Base-by-base conservation (phyloP, 1,140 invertebrate species). In the Anoplolepis gracilipes region DNA sequence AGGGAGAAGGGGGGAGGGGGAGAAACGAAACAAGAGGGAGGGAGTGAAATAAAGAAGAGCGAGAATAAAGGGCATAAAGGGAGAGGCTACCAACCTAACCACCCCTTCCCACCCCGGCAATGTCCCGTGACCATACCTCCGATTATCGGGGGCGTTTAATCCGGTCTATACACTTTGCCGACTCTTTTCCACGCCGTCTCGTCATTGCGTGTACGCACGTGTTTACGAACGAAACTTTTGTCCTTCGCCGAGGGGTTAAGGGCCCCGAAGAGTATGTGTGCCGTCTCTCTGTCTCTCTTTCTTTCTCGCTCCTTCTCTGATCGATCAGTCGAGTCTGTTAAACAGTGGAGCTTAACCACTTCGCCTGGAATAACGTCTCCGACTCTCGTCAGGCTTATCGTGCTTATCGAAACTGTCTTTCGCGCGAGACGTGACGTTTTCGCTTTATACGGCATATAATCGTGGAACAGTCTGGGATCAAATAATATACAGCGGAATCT, bases 321-420 rank as follows among this genome's bases (percentile, higher is more conserved):
- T 81, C 78, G 78, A 81, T 81, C 78, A 30, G 65, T 69, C 64
- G 64, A 72, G 78, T 36, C 78, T 72, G 78, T 81, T 81, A 81
- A 81, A 81, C 78, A 53, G 49, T 36, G 36, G 25, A 70, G 6
- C 77, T 57, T 72, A 81, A 81, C 49, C 65, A 72, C 65, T 81
- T 70, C 33, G 46, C 49, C 10, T n/a, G 77, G 64, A 81, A 57
- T 39, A 81, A 81, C 77, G 30, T 81, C 65, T 59, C 33, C 65
- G 65, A 57, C 46, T 69, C 46, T n/a, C n/a, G 10, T 25, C 42
- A n/a, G n/a, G 77, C 64, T 81, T 81, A 55, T 69, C 61, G 61
- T 13, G 11, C 61, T 49, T 49, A 28, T 65, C 77, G 49, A 30
- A 36, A 39, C 13, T 55, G 57, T 81, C 62, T 79, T 57, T 69